Base-by-base conservation (phyloP, 2,113 vertebrate genomes). In the Apodemus speciosus region DNA sequence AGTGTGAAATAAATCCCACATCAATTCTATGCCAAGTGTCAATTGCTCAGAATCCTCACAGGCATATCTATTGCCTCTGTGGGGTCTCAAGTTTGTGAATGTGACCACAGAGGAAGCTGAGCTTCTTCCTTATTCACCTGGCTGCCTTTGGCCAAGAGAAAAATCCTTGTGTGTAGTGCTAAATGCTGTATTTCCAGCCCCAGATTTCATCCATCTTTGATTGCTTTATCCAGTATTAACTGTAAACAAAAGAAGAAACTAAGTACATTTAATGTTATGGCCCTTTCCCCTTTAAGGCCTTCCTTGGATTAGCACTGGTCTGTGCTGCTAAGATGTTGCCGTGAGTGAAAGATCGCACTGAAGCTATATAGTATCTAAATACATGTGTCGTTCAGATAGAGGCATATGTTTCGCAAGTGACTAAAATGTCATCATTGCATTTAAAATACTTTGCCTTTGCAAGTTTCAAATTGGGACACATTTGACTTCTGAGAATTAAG, bases 361-460 rank as follows among this genome's bases (percentile, higher is more conserved):
- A 93, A 87, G 5, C 88, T 56, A 30, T 60, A 60, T 72, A 21
- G 25, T 76, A 6, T 91, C 56, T 69, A 23, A 51, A 77, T 85
- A 85, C 51, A 51, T 77, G 64, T 93, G 60, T 84, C 49, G 64
- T 96, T 92, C 81, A 93, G 71, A 89, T 69, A 80, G 49, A 89
- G 23, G 14, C 72, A 77, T 88, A 75, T 90, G 75, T 85, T 94
- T 93, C 86, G n/a, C 71, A 92, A 96, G 32, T 88, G 49, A 94
- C 4, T 89, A 64, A 93, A 95, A 96, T 20, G n/a, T 89, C 68
- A 93, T 88, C 27, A 53, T 92, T 88, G 80, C 23, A 20, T 92
- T 90, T 80, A 72, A 93, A 94, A 92, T 94, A 49, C 71, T 95
- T 90, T 93, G 66, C 21, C 7, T 92, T 96, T 90, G 40, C 56